Base-by-base conservation (phyloP, 1,140 invertebrate species). In the Acromyrmex echinatior region DNA sequence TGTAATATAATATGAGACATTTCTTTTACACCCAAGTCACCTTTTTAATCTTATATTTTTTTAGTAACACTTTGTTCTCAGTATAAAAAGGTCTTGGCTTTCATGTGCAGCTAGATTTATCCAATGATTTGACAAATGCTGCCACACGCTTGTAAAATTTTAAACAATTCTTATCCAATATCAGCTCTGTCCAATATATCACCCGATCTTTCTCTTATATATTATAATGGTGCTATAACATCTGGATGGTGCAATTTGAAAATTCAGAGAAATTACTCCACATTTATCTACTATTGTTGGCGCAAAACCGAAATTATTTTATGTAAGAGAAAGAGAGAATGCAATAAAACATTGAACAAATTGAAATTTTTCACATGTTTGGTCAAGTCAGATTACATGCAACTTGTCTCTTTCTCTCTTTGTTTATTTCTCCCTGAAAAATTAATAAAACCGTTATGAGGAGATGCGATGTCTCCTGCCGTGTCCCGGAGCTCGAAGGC, bases 401-500 rank as follows among this genome's bases (percentile, higher is more conserved):
- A 14, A 73, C 6, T 21, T 49, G 2, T 31, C 18, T 45, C 25
- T 51, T 39, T 39, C 31, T 63, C 16, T 28, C 35, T 39, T 12
- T 78, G 39, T 62, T 35, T 18, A 14, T 25, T 39, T 63, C 16
- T 60, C 35, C 35, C 9, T 58, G 39, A 10, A 31, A 31, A 74
- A 62, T 73, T 71, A 73, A 74, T 82, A 74, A 82, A 60, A 60
- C 16, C 18, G 3, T 53, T 16, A 18, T 14, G 28, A 80, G 16
- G n/a, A 84, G 39, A 45, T 12, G 18, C 45, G 60, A 45, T 31
- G 1, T 16, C 28, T 28, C n/a, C 74, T 28, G 49, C 10, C 21
- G 49, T 16, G 66, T 82, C 77, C 58, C 78, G 66, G 2, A 39
- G 28, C 85, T 86, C 85, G 85, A 86, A 65, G n/a, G 66, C 45